Evolutionary conservation across 1,140 invertebrate genomes (phyloP).

Genomic region (Stenopsyche tienmushanensis): DNA sequence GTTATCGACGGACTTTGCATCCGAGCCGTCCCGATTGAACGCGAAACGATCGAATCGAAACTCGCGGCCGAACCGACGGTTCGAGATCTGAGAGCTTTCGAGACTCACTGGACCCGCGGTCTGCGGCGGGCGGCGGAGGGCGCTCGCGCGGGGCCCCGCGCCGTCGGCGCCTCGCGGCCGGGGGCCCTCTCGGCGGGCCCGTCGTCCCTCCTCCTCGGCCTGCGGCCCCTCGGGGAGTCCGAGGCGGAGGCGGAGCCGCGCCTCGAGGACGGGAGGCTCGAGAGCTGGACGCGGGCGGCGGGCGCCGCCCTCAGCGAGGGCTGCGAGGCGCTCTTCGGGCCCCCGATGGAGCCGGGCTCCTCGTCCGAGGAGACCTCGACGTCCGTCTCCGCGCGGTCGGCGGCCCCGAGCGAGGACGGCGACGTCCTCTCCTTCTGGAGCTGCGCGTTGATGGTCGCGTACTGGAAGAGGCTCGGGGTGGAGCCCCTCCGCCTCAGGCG

Average conservation of each 20-base stretch:
- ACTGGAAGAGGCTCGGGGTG: conserved; percentile 38
- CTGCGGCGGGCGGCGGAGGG: conserved; percentile 45
- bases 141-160: conserved; percentile 1
- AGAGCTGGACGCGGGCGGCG: conserved; percentile 27
- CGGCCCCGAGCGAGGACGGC: conserved; percentile 31
- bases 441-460: conserved; percentile 40
- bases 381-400: not conserved
- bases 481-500: conserved; percentile 25
- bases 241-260: not conserved
- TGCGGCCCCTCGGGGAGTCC: not conserved
- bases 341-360: not conserved
- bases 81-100: no score
- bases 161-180: conserved; percentile 45
- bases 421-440: conserved; percentile 36
- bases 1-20: no score
- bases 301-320: conserved; percentile 36
- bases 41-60: no score
- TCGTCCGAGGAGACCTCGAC: conserved; percentile 26
- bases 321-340: conserved; percentile 30
- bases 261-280: conserved; percentile 12
- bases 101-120: not conserved
- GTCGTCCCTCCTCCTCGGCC: not conserved
- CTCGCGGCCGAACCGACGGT: no score
- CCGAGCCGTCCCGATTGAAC: no score
- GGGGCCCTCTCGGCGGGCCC: not conserved